Percentiles rank a stretch among this genome's conserved stretches.
Conservation (phyloP, 1,140 invertebrate genomes). For the Penaeus chinensis region DNA sequence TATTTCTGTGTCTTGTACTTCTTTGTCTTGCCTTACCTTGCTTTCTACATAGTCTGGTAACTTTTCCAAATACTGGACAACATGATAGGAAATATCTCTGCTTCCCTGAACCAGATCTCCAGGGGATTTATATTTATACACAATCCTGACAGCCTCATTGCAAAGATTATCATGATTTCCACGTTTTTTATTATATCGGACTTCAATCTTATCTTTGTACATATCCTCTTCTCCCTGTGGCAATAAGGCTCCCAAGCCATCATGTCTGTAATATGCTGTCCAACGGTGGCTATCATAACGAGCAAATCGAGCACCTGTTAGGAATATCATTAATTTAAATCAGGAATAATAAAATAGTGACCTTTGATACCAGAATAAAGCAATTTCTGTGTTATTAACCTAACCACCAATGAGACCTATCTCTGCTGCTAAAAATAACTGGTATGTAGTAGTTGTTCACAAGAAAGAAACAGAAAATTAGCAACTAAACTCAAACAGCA, state of each 20-base stretch:
- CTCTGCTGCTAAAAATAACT: too few species aligned
- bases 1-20: neutral
- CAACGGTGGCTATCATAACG: constrained; percentile 47
- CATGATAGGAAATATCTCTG: neutral
- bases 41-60: constrained; percentile 31
- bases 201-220: constrained; percentile 24
- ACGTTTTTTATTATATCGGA: constrained; percentile 44
- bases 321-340: neutral
- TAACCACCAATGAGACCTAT: too few species aligned
- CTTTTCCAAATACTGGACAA: constrained; percentile 37
- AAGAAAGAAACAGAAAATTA: too few species aligned
- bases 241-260: constrained; percentile 17
- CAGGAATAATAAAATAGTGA: too few species aligned
- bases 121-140: constrained; percentile 29
- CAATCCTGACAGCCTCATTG: constrained; percentile 28
- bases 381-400: too few species aligned
- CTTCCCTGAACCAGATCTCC: neutral
- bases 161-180: constrained; percentile 20
- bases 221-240: neutral
- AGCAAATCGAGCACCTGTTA: constrained; percentile 35
- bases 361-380: too few species aligned
- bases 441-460: too few species aligned
- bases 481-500: neutral
- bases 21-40: neutral
- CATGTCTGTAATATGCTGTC: constrained; percentile 32